Conservation (phyloP, 1,140 invertebrate species). For the Penaeus japonicus region DNA sequence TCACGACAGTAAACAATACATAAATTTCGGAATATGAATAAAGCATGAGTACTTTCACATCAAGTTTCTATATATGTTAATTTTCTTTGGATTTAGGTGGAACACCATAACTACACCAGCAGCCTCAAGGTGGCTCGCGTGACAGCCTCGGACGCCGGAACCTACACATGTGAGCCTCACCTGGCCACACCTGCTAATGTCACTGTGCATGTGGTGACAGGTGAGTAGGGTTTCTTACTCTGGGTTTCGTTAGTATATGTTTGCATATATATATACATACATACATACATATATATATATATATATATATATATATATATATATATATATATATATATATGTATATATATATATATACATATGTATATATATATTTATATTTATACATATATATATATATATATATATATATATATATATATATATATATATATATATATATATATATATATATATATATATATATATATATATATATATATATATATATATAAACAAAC, state of each 20-base stretch:
- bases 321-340: conserved; percentile 6
- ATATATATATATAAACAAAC: background rate
- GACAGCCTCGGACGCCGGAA: conserved; percentile 31
- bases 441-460: background rate
- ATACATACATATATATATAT: background rate
- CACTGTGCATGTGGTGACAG: conserved; percentile 42
- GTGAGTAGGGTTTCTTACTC: background rate
- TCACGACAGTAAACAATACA: too few relatives aligned
- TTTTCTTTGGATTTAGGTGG: background rate
- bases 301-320: conserved; percentile 1
- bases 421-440: background rate
- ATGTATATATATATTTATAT: background rate
- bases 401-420: background rate
- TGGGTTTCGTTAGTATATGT: background rate
- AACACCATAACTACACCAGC: conserved; percentile 51
- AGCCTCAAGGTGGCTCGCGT: conserved; percentile 40
- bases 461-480: background rate
- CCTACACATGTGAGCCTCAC: conserved; percentile 53
- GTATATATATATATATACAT: background rate
- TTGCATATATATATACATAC: background rate
- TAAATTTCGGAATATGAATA: too few relatives aligned
- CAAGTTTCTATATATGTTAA: too few relatives aligned
- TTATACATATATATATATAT: too few relatives aligned
- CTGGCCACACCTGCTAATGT: conserved; percentile 43
- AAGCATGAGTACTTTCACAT: too few relatives aligned